Evolutionary conservation across 2,113 vertebrate genomes (phyloP).

Genomic region (Murina feae): DNA sequence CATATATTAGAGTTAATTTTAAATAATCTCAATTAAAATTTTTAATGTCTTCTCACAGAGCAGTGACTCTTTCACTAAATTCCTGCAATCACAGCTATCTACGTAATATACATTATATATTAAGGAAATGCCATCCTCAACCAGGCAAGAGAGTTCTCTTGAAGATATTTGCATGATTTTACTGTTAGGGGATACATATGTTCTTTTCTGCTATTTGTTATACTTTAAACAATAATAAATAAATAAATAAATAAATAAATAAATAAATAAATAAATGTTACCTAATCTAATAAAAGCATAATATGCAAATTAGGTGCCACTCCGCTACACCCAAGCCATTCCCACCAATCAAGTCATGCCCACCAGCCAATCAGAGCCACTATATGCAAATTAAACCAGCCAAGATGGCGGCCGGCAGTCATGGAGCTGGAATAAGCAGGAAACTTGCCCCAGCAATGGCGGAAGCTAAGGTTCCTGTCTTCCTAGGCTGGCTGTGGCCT

Average conservation of each 20-base stretch:
- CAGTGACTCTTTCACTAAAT: not conserved
- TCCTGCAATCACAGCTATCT: not conserved
- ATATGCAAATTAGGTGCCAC: too few relatives aligned
- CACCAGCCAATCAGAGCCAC: too few relatives aligned
- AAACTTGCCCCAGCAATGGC: too few relatives aligned
- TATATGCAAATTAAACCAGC: too few relatives aligned
- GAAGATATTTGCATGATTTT: not conserved
- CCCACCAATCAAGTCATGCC: too few relatives aligned
- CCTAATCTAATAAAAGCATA: too few relatives aligned
- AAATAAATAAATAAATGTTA: not conserved
- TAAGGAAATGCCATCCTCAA: not conserved
- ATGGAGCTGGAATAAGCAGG: too few relatives aligned
- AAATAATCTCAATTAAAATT: not conserved
- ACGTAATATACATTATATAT: not conserved
- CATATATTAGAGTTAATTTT: not conserved
- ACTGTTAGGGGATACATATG: not conserved
- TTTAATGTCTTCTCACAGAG: not conserved
- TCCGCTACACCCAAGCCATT: too few relatives aligned
- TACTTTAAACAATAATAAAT: not conserved
- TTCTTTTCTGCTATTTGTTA: too few relatives aligned
- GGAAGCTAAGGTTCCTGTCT: too few relatives aligned
- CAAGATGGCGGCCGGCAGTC: too few relatives aligned
- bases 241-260: not conserved
- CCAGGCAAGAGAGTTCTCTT: not conserved
- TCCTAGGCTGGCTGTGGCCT: too few relatives aligned